These are phyloP conservation scores for Celastrina argiolus DNA, from an alignment of 2,888 invertebrate species.

Conservation along the genomic window DNA sequence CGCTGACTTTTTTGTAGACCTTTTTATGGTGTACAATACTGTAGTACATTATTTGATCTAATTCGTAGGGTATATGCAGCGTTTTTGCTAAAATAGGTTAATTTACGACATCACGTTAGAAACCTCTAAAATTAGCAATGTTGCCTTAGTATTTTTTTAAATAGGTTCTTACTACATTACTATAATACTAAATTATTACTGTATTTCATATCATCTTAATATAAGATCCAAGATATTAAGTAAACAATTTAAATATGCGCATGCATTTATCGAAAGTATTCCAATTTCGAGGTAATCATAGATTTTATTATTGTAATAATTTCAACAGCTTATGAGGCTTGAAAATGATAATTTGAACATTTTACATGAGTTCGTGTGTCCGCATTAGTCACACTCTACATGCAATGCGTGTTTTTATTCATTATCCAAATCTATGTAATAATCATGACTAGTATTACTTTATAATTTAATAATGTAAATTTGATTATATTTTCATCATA, in stretches of 20 bases:
- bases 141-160: too few species aligned
- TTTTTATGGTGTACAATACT: too few species aligned
- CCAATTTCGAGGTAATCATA: not conserved
- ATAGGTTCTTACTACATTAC: too few species aligned
- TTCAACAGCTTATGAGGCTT: not conserved
- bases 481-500: too few species aligned
- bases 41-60: too few species aligned
- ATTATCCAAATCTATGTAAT: not conserved
- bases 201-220: too few species aligned
- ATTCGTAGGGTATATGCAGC: too few species aligned
- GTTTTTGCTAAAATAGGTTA: too few species aligned
- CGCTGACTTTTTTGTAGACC: too few species aligned
- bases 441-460: not conserved
- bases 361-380: not conserved
- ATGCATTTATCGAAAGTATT: not conserved
- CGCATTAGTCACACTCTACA: constrained; percentile 11
- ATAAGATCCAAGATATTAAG: not conserved
- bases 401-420: constrained; percentile 2
- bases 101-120: too few species aligned
- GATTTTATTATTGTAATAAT: constrained; percentile 4
- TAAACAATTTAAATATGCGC: not conserved
- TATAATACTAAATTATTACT: too few species aligned
- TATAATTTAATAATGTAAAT: not conserved
- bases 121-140: too few species aligned
- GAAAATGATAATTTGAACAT: not conserved